Evolutionary conservation across 2,113 vertebrate genomes (phyloP), one percentile per base, ranked within the genome.

Genomic region (Cyphomyrus discorhynchus): DNA sequence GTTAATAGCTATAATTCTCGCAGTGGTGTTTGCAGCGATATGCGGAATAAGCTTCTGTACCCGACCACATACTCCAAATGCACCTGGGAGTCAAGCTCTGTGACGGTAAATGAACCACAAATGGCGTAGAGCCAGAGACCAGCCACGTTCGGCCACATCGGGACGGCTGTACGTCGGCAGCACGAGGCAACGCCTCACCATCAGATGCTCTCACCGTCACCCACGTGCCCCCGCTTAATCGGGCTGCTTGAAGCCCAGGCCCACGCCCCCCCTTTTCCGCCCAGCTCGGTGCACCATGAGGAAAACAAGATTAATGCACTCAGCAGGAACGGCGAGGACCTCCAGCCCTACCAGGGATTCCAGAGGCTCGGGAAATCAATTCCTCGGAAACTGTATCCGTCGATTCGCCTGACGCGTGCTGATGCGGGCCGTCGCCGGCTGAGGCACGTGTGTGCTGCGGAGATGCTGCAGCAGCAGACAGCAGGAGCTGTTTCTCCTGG

Each of bases 281-380:
- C 82, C 89, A 89, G 93, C 91, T 87, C 91, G 89, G 88, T 53
- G 53, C 93, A 42, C 77, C 89, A 27, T 89, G n/a, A 10, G 89
- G 89, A 85, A 94, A 93, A 92, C 94, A 96, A 96, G 95, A 96
- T 96, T 95, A 96, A 96, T 95, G 94, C 83, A 93, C 92, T 90
- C 91, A 90, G 91, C 95, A 94, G 92, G 92, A 94, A 94, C 91
- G 94, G 94, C 94, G 94, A 95, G 92, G 93, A 92, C 93, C 93
- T 46, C 62, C 93, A 95, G 93, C 94, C 95, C 95, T 96, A 95
- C 96, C 93, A 94, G 94, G 94, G 95, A 95, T 95, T 95, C 93
- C 45, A 92, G 93, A 95, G 92, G 91, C 91, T 93, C 91, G 77
- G 94, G 91, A 95, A 96, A 96, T 96, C 94, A 94, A 95, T 96